Conservation (phyloP, 2,797 vertebrate genomes). For the Remorina albescens region DNA sequence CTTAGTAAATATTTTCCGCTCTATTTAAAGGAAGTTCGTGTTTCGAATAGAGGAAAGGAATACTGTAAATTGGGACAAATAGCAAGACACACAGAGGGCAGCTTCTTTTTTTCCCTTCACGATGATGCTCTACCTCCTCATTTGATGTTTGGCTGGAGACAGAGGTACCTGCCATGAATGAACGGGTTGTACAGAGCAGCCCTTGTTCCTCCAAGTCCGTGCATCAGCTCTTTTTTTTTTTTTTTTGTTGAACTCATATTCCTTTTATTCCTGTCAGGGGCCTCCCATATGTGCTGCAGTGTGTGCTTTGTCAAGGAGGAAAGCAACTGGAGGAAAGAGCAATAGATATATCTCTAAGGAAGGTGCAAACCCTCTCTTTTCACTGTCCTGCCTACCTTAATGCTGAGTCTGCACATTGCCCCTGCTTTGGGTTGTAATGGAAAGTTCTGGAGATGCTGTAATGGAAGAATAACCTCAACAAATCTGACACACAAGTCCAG, state of each 20-base stretch:
- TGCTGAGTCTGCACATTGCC: constrained; percentile 62
- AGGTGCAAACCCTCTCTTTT: constrained; percentile 55
- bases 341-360: constrained; percentile 55
- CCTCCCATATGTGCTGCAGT: constrained; percentile 75
- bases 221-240: constrained; percentile 68
- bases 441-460: constrained; percentile 59
- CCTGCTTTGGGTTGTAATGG: constrained; percentile 54
- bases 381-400: constrained; percentile 37
- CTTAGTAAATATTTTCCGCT: constrained; percentile 60
- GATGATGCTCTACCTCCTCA: constrained; percentile 49
- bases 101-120: not conserved
- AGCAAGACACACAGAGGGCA: not conserved
- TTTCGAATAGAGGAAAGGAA: constrained; percentile 23
- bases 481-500: constrained; percentile 52
- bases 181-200: constrained; percentile 71
- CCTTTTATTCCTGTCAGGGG: constrained; percentile 81
- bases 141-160: constrained; percentile 65
- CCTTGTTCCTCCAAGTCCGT: constrained; percentile 77
- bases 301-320: constrained; percentile 70
- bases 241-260: constrained; percentile 72
- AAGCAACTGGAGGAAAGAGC: constrained; percentile 45
- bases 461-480: constrained; percentile 59
- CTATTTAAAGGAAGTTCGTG: constrained; percentile 53
- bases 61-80: constrained; percentile 35
- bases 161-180: constrained; percentile 60